Conservation (phyloP, 2,113 vertebrate species). For the Tragelaphus imberbis region DNA sequence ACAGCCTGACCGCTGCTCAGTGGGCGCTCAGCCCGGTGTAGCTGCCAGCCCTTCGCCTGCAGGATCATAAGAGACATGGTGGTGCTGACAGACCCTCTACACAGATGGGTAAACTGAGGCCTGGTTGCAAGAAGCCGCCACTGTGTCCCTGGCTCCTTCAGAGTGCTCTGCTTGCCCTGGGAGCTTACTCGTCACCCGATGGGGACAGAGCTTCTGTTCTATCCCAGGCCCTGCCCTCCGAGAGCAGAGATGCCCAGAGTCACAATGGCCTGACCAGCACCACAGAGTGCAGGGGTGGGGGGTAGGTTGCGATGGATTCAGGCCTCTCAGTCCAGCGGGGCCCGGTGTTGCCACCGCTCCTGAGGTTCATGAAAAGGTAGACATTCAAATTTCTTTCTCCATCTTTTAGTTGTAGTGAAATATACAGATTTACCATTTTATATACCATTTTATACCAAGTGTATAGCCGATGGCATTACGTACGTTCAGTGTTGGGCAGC, state of each 20-base stretch:
- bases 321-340: background rate
- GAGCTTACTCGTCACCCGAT: background rate
- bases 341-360: background rate
- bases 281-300: rapidly evolving
- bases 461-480: background rate
- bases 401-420: background rate
- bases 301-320: background rate
- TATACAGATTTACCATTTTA: background rate
- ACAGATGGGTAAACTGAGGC: background rate
- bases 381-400: background rate
- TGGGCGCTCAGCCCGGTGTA: rapidly evolving
- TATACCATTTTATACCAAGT: too few species aligned
- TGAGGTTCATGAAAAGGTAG: background rate
- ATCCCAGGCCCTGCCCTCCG: background rate
- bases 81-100: background rate
- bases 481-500: too few species aligned
- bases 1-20: background rate
- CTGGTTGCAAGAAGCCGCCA: background rate
- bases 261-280: too few species aligned
- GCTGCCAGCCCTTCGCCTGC: rapidly evolving
- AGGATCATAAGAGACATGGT: background rate
- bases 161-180: background rate
- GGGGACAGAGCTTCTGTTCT: background rate
- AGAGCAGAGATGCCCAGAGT: background rate
- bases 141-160: background rate